phyloP scores from a whole-genome alignment of 2,797 vertebrate genomes.

The Semotilus atromaculatus region DNA sequence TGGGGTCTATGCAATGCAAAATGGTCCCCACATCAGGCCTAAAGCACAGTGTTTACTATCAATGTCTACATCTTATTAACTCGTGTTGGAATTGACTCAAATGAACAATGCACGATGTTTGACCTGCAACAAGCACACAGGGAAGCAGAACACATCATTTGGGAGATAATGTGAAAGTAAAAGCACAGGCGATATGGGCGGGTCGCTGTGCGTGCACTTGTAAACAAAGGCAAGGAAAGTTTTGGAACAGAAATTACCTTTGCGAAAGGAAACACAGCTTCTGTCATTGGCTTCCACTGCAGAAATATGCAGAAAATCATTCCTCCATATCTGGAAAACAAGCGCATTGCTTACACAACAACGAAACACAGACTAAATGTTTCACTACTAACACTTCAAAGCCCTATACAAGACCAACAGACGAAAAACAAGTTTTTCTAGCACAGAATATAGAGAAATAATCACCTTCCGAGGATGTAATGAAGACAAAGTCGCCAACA shows the following conservation, averaged over 20 bases:
- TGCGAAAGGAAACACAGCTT: not conserved
- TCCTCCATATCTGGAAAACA: not conserved
- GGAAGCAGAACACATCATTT: not conserved
- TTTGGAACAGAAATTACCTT: constrained; percentile 10
- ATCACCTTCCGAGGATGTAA: not conserved
- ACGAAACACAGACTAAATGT: not conserved
- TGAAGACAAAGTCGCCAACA: not conserved
- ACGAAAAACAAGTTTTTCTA: not conserved
- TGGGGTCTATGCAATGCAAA: not conserved
- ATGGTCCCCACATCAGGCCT: not conserved
- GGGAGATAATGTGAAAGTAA: not conserved
- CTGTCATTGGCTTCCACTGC: constrained; percentile 1
- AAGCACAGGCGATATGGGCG: not conserved
- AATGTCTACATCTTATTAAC: not conserved
- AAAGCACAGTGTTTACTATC: not conserved
- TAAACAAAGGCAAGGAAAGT: constrained; percentile 24
- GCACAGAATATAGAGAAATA: not conserved
- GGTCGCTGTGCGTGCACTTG: not conserved
- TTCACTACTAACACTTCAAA: not conserved
- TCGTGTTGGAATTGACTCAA: not conserved
- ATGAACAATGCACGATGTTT: not conserved
- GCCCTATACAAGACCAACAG: not conserved
- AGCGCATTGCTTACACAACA: not conserved
- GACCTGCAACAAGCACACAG: no score
- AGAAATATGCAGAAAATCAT: not conserved